Evolutionary conservation across 2,888 invertebrate genomes (phyloP).

Genomic region (Polyommatus iphigenia): DNA sequence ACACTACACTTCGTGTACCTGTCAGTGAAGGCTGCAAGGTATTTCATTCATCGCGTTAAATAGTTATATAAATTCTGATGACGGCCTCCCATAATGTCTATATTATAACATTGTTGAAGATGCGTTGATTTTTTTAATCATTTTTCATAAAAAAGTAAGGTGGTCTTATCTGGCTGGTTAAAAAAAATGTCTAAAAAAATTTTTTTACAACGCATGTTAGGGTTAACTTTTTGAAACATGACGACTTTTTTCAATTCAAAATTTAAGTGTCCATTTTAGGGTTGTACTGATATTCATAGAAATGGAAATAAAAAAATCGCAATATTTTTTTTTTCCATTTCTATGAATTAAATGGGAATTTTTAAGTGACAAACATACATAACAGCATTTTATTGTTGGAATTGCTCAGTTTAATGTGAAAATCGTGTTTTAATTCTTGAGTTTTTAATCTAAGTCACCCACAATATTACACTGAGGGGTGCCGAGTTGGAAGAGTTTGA

Average conservation of each 20-base stretch:
- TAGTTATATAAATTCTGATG: conserved; percentile 25
- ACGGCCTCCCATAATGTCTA: not conserved
- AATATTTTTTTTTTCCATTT: too few relatives aligned
- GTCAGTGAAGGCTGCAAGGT: conserved; percentile 20
- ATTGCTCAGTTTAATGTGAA: conserved; percentile 63
- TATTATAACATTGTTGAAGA: conserved; percentile 17
- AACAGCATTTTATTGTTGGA: conserved; percentile 42
- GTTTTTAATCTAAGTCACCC: conserved; percentile 71
- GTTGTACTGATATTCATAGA: too few relatives aligned
- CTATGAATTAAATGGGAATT: not conserved
- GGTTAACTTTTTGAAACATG: not conserved
- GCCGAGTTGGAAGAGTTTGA: conserved; percentile 45
- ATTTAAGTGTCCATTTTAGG: not conserved
- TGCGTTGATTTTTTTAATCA: not conserved
- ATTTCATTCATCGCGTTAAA: conserved; percentile 28
- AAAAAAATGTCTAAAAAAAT: not conserved
- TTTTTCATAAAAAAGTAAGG: not conserved
- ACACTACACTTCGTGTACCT: conserved; percentile 9
- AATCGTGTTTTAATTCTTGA: conserved; percentile 65
- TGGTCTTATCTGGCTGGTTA: not conserved
- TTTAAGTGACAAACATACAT: not conserved
- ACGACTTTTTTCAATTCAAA: not conserved
- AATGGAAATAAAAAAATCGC: not conserved
- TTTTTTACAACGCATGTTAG: not conserved
- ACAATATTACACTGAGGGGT: conserved; percentile 67